A percentile compares a stretch with the other conserved stretches of the same genome.
phyloP scores from a whole-genome alignment of 2,797 vertebrate genomes.

The Novumbra hubbsi region DNA sequence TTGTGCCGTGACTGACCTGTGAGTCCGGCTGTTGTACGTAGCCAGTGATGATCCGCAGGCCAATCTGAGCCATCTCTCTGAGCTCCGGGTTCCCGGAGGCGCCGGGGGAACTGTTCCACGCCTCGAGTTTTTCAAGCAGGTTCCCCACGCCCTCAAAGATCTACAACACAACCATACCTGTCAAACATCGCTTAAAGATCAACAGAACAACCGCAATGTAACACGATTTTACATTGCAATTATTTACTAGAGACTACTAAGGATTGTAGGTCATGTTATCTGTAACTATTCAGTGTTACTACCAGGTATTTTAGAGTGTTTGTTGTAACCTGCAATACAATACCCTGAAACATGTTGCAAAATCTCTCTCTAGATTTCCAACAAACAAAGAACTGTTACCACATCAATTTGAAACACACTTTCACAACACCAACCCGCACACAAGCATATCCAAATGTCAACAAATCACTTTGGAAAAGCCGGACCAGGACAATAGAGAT shows the following conservation, averaged over 20 bases:
- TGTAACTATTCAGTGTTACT: too few relatives aligned
- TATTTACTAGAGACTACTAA: too few relatives aligned
- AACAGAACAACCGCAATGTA: background rate
- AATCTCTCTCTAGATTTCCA: too few relatives aligned
- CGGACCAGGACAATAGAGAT: constrained; percentile 14
- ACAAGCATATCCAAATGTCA: constrained; percentile 18
- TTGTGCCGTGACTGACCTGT: constrained; percentile 70
- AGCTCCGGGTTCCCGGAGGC: constrained; percentile 78
- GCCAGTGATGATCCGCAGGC: constrained; percentile 87
- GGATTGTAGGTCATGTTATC: too few relatives aligned
- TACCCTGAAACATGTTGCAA: too few relatives aligned
- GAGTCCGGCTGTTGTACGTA: constrained; percentile 89
- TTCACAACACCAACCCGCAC: constrained; percentile 28
- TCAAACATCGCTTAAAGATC: constrained; percentile 28
- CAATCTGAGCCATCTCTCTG: constrained; percentile 92
- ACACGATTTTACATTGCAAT: background rate
- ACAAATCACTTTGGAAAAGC: constrained; percentile 9
- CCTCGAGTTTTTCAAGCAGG: constrained; percentile 89
- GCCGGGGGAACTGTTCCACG: constrained; percentile 83
- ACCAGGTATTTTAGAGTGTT: too few relatives aligned
- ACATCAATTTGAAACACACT: constrained; percentile 40
- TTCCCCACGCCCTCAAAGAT: constrained; percentile 93
- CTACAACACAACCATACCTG: constrained; percentile 64
- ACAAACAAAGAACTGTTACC: constrained; percentile 53
- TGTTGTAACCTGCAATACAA: too few relatives aligned